Base-by-base conservation (phyloP, 1,140 invertebrate genomes). In the Habropoda laboriosa region DNA sequence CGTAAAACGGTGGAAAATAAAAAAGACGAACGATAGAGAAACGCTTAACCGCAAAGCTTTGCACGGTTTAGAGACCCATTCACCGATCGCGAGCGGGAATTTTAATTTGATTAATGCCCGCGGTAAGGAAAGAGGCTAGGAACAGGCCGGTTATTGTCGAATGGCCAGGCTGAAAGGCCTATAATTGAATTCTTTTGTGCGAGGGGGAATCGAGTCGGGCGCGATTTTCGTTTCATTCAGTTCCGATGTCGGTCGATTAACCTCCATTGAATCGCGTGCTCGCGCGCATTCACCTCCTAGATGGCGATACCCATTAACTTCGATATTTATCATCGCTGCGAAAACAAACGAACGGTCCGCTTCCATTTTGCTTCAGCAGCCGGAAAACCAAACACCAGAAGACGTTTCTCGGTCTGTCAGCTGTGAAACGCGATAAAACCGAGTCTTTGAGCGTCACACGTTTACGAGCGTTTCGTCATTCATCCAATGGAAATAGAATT, bases 41-140 rank as follows among this genome's bases (percentile, higher is more conserved):
- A 64, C 7, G 42, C 12, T 16, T 38, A 61, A 63, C n/a, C 6
- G 0, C 5, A 13, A 32, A 12, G 16, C 16, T 63, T 57, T 55
- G 6, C n/a, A 18, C 10, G 6, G 40, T n/a, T 38, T 68, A 45
- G 30, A 40, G 21, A 30, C 49, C n/a, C 38, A 12, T 70, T 68
- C 53, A n/a, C 18, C 64, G 42, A 77, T 70, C n/a, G 12, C 30
- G 30, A 60, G 40, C 27, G 66, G 24, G 24, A 71, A 71, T 71
- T 71, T 78, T 71, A 78, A 78, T 78, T 49, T 70, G 64, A 38
- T 77, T 78, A 78, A 78, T 68, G 38, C 51, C 32, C 35, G 47
- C 24, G 38, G 3, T 35, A 30, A 32, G 27, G 47, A 61, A 66
- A 42, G 40, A 53, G 40, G 30, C 13, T n/a, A 40, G 60, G 38